phyloP scores from a whole-genome alignment of 2,113 vertebrate genomes.

The Miniopterus natalensis region DNA sequence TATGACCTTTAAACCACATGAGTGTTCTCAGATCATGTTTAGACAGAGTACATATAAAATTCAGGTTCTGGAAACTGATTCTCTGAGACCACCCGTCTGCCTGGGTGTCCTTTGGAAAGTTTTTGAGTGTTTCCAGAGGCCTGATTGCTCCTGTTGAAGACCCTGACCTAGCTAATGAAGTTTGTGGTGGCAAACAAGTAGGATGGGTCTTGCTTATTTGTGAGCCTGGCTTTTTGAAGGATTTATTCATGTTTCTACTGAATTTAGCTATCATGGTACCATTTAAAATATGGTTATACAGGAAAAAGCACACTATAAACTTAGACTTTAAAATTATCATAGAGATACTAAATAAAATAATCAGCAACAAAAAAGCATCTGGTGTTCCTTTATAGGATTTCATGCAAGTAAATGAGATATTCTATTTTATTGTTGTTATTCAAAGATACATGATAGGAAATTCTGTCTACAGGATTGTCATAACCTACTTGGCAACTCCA shows the following conservation, averaged over 20 bases:
- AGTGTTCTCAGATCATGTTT: background rate
- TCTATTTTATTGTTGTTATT: slow-evolving; percentile 4
- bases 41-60: background rate
- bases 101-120: background rate
- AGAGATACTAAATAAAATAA: slow-evolving; percentile 40
- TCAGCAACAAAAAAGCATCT: background rate
- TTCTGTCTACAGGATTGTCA: background rate
- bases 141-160: background rate
- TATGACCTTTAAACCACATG: background rate
- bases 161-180: background rate
- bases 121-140: background rate
- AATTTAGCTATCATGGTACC: background rate
- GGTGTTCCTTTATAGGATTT: background rate
- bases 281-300: background rate
- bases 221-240: background rate
- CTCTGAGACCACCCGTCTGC: background rate
- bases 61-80: background rate
- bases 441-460: background rate
- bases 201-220: background rate
- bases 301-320: background rate
- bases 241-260: background rate
- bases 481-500: background rate
- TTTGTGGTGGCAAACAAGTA: background rate
- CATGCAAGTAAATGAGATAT: background rate
- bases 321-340: slow-evolving; percentile 36